Conservation (phyloP, 2,888 invertebrate species). For the Lycaena phlaeas region DNA sequence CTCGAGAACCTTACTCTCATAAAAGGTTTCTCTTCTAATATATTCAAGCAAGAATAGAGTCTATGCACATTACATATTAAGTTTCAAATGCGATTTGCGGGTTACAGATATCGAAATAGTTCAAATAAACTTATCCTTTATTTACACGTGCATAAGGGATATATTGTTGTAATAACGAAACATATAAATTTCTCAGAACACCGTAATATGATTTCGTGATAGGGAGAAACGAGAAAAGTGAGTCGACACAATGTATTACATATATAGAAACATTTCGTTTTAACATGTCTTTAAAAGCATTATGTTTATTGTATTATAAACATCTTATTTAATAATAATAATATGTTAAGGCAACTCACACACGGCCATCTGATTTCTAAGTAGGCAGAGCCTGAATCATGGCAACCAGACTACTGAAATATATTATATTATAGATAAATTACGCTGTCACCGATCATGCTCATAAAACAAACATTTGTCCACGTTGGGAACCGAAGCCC, state of each 20-base stretch:
- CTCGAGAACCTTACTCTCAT: background rate
- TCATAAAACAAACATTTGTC: too few species aligned
- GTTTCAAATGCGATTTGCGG: background rate
- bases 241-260: background rate
- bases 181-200: background rate
- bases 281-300: too few species aligned
- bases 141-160: background rate
- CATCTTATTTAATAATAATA: too few species aligned
- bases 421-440: too few species aligned
- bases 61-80: background rate
- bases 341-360: too few species aligned
- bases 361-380: too few species aligned
- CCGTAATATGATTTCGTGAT: constrained; percentile 1
- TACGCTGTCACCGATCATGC: too few species aligned
- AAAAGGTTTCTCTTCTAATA: background rate
- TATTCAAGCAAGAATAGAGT: background rate
- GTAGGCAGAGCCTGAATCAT: too few species aligned
- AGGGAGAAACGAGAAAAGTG: background rate
- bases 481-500: too few species aligned
- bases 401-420: too few species aligned
- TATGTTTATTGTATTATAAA: too few species aligned
- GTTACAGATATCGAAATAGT: background rate
- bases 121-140: background rate
- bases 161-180: too few species aligned
- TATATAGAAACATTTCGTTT: background rate